Evolutionary conservation across 2,888 invertebrate genomes (phyloP), one percentile per base, ranked within the genome.

Genomic region (Heliconius ethilla): DNA sequence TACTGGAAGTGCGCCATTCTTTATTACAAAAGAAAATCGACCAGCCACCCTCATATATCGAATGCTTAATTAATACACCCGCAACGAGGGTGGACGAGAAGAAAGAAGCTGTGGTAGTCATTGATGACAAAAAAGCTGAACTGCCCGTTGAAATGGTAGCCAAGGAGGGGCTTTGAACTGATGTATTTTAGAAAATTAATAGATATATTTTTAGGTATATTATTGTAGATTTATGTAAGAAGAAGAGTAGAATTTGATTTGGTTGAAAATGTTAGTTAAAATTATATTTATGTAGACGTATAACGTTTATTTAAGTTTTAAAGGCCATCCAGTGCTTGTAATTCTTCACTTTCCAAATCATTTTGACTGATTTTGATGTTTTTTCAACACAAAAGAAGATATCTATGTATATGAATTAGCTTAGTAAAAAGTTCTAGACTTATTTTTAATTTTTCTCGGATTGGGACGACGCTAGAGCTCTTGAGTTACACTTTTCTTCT

Each of bases 11-110:
- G 25, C 85, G 85, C 70, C 78, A 82, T 5, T 88, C 90, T 76
- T 87, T 85, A 11, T 79, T 82, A 51, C 81, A 83, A 29, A 83
- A 84, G 40, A 83, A 82, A 0, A 78, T 76, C 1, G 90, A 91
- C 27, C 88, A 89, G 74, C 92, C 92, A 1, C 92, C 92, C 3
- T 83, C 92, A 0, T 92, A 92, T 82, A 86, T 90, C 9, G 91
- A 92, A 80, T 90, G 90, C 65, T 80, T 91, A 22, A 89, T 90
- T 27, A 88, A 85, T 63, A 83, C 81, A 0, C 37, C 78, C 3
- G 40, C 11, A 22, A 70, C 75, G 25, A 72, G 69, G 18, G 79
- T 76, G 18, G 78, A 78, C 51, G 82, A 82, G 66, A 82, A 82
- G 40, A 81, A 77, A 37, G 80, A 80, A 6, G 40, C 76, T 13